Evolutionary conservation across 2,113 vertebrate genomes (phyloP), one percentile per base, ranked within the genome.

Genomic region (Saccopteryx leptura): DNA sequence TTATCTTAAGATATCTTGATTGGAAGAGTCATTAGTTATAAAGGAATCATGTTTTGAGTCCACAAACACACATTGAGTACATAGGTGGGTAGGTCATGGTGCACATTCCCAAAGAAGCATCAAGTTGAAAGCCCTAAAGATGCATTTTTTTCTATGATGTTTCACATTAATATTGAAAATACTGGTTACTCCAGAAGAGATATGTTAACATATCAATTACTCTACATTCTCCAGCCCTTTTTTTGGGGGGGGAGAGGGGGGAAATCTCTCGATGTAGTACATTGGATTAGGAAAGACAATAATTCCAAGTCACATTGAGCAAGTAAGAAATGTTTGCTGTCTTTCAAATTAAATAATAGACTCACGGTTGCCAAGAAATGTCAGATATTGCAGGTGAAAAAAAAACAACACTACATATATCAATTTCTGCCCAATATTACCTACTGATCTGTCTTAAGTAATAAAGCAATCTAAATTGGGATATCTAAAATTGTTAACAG

Each of bases 341-440:
- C 72, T 90, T 94, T 94, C 75, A 82, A 78, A 68, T 54, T 96
- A 92, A 87, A 88, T 54, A 69, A 52, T 17, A 71, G 76, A 88
- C 90, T 4, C 21, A 81, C 17, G 58, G 39, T 68, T 95, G 74
- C 7, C 31, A 79, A 56, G 9, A 0, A 90, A 7, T 69, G 3
- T 60, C 19, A 58, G 39, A 21, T 56, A 31, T 12, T 90, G 1
- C 18, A 81, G 24, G 1, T 83, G 26, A 88, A 90, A 88, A 56
- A 84, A 63, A 87, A 19, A 68, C 33, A 71, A 71, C 28, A 54
- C 4, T 61, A 24, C 71, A 28, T 68, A 58, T 88, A 31, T 78
- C 52, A 60, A 48, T 79, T 48, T 50, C 13, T 90, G 15, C 15
- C 24, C 31, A 87, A 76, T 72, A 56, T 69, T n/a, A 26, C n/a